Conservation (phyloP, 2,113 vertebrate genomes). For the Plestiodon gilberti region DNA sequence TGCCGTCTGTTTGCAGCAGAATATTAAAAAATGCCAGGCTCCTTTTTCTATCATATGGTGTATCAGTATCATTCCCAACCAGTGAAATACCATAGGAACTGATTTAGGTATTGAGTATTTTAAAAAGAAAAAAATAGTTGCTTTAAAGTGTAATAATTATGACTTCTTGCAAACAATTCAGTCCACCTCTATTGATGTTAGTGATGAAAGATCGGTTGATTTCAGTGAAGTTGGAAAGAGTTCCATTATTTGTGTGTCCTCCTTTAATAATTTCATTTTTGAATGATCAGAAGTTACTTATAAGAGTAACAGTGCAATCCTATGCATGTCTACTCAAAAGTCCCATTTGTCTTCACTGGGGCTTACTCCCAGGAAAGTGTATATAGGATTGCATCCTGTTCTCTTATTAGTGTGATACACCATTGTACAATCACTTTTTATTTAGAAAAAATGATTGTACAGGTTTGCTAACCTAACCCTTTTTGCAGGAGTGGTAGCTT, state of each 20-base stretch:
- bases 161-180: slow-evolving; percentile 5
- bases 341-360: no score
- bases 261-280: slow-evolving; percentile 48
- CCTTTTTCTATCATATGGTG: neutral
- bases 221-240: slow-evolving; percentile 37
- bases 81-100: neutral
- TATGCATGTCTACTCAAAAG: no score
- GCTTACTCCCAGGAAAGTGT: no score
- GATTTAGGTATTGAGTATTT: slow-evolving; percentile 25
- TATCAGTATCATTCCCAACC: no score
- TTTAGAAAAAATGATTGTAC: neutral
- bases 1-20: neutral
- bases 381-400: no score
- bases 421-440: neutral
- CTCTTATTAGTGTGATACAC: slow-evolving; percentile 18
- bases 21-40: neutral
- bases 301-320: slow-evolving; percentile 12
- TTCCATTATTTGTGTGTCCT: slow-evolving; percentile 46
- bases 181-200: neutral
- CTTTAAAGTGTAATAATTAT: slow-evolving; percentile 39
- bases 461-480: neutral
- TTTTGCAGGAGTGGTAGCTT: no score
- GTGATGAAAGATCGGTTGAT: neutral
- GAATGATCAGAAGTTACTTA: slow-evolving; percentile 31
- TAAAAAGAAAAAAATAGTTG: slow-evolving; percentile 22